Percentiles rank a stretch among this genome's conserved stretches.
phyloP scores from a whole-genome alignment of 2,113 vertebrate species.

The Tretioscincus oriximinensis region DNA sequence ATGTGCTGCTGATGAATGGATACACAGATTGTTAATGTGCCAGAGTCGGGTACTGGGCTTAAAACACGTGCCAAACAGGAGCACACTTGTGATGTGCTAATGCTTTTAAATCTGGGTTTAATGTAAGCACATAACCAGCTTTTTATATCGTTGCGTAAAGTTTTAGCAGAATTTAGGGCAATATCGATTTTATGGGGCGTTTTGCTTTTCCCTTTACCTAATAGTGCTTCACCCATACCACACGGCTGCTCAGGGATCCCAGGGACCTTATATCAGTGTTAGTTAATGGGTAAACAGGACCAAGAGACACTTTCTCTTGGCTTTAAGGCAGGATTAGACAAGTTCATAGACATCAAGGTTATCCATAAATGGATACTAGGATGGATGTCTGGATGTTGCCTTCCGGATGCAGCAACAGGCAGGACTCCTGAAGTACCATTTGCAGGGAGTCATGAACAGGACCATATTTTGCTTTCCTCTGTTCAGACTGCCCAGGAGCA shows the following conservation, averaged over 20 bases:
- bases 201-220: conserved; percentile 66
- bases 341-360: no score
- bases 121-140: conserved; percentile 66
- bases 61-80: conserved; percentile 85
- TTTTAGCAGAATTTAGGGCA: conserved; percentile 70
- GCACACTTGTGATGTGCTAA: conserved; percentile 83
- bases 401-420: no score
- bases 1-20: conserved; percentile 98
- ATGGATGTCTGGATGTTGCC: no score
- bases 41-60: conserved; percentile 89
- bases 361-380: no score
- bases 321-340: no score
- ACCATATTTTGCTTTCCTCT: no score
- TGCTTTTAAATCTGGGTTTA: conserved; percentile 76
- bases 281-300: conserved; percentile 73
- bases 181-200: conserved; percentile 64
- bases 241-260: conserved; percentile 65
- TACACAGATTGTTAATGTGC: conserved; percentile 97
- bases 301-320: conserved; percentile 63
- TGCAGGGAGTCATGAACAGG: no score
- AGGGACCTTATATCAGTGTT: conserved; percentile 68
- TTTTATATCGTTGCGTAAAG: conserved; percentile 62
- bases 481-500: no score
- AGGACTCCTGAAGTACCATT: no score
- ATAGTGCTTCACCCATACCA: conserved; percentile 71